Evolutionary conservation across 2,113 vertebrate genomes (phyloP), one percentile per base, ranked within the genome.

Genomic region (western clawed frog (Xenopus tropicalis)): DNA sequence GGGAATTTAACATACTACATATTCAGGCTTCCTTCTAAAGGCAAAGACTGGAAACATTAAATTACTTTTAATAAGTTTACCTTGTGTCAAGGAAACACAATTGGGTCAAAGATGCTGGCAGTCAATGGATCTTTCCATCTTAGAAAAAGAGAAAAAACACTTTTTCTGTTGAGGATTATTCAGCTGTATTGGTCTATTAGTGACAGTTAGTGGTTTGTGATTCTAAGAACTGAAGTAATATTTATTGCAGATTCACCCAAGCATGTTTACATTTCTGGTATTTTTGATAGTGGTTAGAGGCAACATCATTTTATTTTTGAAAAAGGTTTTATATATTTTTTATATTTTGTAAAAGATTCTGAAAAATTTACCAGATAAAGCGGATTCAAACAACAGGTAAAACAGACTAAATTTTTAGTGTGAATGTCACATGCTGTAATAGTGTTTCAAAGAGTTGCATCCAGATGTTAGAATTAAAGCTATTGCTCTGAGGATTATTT

Each of bases 31-130:
- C 65, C 72, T 74, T 74, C 72, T 68, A 74, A 46, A 74, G 72
- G 61, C 43, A 46, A 57, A 70, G 69, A 71, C 54, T 77, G 80
- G 57, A 82, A 77, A 61, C 71, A 22, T 74, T 77, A 80, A 81
- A 24, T 21, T 82, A 19, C 59, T 79, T n/a, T 83, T 82, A 63
- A 68, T 76, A 85, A 83, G 88, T 90, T 91, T 90, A 87, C 90
- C 91, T 92, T 91, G 90, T 91, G 91, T 92, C 91, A 90, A 91
- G 91, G 91, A 87, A 91, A 82, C 87, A 88, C 87, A 71, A 2
- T 72, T 81, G 78, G 78, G 66, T 68, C 81, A 72, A 57, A 79
- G 77, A 66, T 19, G 80, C 78, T 69, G 17, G 56, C 71, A 75
- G 22, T n/a, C 4, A 66, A 1, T 20, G 79, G 79, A 61, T 0